Evolutionary conservation across 2,888 invertebrate species (phyloP), one percentile per base, ranked within the genome.

Genomic region (Mesoligia furuncula): DNA sequence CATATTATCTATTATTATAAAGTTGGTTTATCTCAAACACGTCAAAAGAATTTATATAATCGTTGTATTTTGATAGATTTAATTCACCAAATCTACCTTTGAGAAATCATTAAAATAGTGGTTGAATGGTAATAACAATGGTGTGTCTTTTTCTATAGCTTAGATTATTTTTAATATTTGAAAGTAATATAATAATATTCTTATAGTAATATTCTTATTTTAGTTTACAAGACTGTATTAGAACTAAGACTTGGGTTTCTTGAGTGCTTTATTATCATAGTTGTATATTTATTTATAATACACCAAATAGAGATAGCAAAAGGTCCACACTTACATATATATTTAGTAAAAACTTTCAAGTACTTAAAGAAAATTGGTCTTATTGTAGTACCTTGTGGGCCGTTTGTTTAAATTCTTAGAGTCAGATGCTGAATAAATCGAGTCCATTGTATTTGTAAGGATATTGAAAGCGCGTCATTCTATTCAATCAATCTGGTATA

Each of bases 241-340:
- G 17, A 36, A 62, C 13, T 59, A 73, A 64, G 3, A 42, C 24
- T 65, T 69, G 54, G 24, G 15, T 77, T 80, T 57, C 3, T 64
- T 68, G 24, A 54, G 73, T 73, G n/a, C 24, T 85, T 75, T 73
- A 77, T 57, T 71, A 70, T 48, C 20, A 39, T 73, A 71, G 31
- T 64, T 75, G 24, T 80, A 73, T 88, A 87, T 90, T 89, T 88
- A 90, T 91, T 90, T 87, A 82, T 88, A 88, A 86, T 84, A 51
- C 27, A 39, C 11, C 15, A 24, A 3, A 36, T 1, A 59, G 1
- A 67, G 20, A 45, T 15, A 24, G 20, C n/a, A 42, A 65, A 79
- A 84, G 48, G 7, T 74, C 36, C 27, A 62, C 39, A 62, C 6
- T 15, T 15, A 6, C 4, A 59, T 59, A 45, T 45, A 15, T 45